Percentiles rank a stretch among this genome's conserved stretches.
Conservation (phyloP, 2,797 vertebrate species). For the Bradypodion pumilum region DNA sequence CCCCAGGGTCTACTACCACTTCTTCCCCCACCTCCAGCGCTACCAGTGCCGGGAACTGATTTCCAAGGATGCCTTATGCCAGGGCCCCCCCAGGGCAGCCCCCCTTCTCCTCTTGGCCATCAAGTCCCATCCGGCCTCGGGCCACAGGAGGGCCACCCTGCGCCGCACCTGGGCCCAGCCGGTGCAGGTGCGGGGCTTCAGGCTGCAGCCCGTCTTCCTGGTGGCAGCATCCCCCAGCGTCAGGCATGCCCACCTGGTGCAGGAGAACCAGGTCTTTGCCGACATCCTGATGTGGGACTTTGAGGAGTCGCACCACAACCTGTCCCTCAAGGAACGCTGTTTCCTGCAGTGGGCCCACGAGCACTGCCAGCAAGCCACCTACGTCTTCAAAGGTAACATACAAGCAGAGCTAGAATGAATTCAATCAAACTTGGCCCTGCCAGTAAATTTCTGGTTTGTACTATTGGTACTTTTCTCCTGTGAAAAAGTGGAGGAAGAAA, state of each 20-base stretch:
- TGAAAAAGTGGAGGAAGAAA: too few relatives aligned
- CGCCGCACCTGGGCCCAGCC: constrained; percentile 27
- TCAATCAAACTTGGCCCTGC: too few relatives aligned
- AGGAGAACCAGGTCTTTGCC: fast-evolving
- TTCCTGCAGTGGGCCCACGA: background rate
- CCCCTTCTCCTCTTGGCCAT: constrained; percentile 47
- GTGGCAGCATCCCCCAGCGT: fast-evolving
- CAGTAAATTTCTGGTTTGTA: too few relatives aligned
- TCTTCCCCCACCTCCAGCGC: constrained; percentile 57
- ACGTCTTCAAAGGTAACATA: constrained; percentile 3
- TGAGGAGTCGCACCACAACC: background rate
- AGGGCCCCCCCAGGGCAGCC: constrained; percentile 51
- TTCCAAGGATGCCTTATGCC: constrained; percentile 26
- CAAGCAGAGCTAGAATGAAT: background rate
- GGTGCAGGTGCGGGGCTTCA: background rate
- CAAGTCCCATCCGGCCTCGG: background rate
- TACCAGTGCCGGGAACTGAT: constrained; percentile 49
- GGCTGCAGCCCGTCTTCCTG: constrained; percentile 7
- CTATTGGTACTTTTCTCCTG: too few relatives aligned
- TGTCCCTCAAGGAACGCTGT: constrained; percentile 13
- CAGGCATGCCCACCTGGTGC: background rate
- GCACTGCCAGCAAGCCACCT: background rate
- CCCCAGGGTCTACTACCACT: background rate
- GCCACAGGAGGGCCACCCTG: background rate
- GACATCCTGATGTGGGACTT: constrained; percentile 25